Percentiles rank a stretch among this genome's conserved stretches.
These are phyloP conservation scores for Panurus biarmicus DNA, from an alignment of 2,113 vertebrate species.

Conservation along the genomic window DNA sequence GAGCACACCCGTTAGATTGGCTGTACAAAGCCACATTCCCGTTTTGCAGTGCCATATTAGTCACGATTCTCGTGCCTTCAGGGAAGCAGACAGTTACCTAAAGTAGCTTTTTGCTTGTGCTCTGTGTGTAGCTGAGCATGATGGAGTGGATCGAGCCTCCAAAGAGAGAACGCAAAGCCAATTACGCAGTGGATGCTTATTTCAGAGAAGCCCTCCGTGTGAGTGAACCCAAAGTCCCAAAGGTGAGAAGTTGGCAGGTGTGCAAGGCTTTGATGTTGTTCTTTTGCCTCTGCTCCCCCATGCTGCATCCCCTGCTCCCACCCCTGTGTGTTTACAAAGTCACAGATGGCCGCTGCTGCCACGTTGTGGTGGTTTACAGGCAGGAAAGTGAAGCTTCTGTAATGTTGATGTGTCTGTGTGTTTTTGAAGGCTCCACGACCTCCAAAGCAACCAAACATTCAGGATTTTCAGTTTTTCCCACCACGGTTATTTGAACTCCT, in stretches of 20 bases:
- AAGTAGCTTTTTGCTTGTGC: neutral
- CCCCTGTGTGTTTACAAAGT: neutral
- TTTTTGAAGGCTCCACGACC: constrained; percentile 81
- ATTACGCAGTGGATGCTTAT: constrained; percentile 88
- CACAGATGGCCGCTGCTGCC: neutral
- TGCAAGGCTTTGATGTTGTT: neutral
- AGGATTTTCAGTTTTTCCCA: constrained; percentile 90
- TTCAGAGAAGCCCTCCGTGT: constrained; percentile 87
- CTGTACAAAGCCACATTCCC: neutral
- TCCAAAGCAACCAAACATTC: constrained; percentile 87
- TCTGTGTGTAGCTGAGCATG: constrained; percentile 75
- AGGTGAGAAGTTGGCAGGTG: constrained; percentile 64
- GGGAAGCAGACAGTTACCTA: neutral
- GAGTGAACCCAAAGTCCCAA: constrained; percentile 83
- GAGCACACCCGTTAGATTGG: neutral
- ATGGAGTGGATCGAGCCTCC: constrained; percentile 90
- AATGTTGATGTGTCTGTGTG: neutral
- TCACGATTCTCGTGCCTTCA: neutral
- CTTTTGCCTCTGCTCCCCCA: neutral
- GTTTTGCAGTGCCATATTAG: neutral
- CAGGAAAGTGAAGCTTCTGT: neutral
- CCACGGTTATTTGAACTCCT: constrained; percentile 85
- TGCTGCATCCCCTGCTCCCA: neutral
- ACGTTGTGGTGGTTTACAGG: neutral
- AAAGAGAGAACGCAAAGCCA: constrained; percentile 87